Evolutionary conservation across 2,797 vertebrate genomes (phyloP).

Genomic region (Luscinia luscinia): DNA sequence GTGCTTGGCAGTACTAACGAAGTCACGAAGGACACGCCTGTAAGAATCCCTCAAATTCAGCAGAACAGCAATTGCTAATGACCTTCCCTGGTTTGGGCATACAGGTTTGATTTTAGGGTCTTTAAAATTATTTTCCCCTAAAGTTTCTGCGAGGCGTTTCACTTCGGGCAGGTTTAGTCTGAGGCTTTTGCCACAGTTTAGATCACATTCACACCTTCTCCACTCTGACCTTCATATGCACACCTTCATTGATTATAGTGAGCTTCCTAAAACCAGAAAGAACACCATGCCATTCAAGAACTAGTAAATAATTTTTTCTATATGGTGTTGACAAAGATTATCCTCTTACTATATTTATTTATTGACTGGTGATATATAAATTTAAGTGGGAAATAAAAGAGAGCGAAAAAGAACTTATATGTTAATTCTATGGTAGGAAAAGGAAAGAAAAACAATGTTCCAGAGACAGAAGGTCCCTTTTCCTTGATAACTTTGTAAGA

Average conservation of each 20-base stretch:
- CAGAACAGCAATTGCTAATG: neutral
- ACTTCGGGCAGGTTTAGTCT: neutral
- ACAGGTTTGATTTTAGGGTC: neutral
- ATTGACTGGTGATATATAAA: neutral
- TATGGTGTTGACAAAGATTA: neutral
- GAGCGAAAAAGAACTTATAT: fast-evolving
- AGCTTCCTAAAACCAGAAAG: neutral
- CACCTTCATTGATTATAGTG: fast-evolving
- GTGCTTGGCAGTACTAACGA: fast-evolving
- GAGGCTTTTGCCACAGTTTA: neutral
- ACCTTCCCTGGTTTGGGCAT: neutral
- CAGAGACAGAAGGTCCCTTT: fast-evolving
- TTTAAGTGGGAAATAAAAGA: fast-evolving
- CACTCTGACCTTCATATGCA: neutral
- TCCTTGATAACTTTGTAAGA: neutral
- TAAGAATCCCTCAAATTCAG: neutral
- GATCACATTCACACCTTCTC: fast-evolving
- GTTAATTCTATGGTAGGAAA: neutral
- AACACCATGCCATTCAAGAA: neutral
- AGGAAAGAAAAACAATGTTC: neutral
- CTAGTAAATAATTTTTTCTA: neutral
- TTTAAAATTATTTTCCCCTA: neutral
- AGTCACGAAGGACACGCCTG: neutral
- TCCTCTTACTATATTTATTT: fast-evolving
- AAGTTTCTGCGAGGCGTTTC: neutral